phyloP scores from a whole-genome alignment of 2,113 vertebrate species.

The Eira barbara region DNA sequence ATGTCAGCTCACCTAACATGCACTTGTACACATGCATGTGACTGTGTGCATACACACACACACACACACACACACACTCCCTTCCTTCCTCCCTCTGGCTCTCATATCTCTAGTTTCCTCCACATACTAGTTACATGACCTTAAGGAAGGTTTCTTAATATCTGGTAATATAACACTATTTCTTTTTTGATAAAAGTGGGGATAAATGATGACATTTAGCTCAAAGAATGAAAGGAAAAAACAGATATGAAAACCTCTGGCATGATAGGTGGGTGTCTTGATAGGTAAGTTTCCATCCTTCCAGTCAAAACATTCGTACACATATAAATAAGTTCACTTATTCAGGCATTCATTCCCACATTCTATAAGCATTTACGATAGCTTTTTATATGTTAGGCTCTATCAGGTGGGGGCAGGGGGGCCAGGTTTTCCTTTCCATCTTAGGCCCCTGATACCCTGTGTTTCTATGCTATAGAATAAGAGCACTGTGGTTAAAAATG shows the following conservation, averaged over 20 bases:
- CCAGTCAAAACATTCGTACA: not conserved
- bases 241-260: conserved; percentile 12
- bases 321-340: not conserved
- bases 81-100: not conserved
- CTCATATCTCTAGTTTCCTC: not conserved
- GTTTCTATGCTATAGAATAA: not conserved
- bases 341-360: conserved; percentile 12
- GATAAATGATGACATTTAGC: conserved; percentile 26
- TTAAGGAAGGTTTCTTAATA: conserved; percentile 37
- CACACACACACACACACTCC: not conserved
- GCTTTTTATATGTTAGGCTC: not conserved
- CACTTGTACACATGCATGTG: not conserved
- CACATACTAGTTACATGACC: not conserved
- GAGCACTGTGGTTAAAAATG: not conserved
- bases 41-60: no score
- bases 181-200: conserved; percentile 30
- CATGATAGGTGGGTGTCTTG: not conserved
- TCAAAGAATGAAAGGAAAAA: conserved; percentile 40
- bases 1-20: not conserved
- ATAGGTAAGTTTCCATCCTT: not conserved
- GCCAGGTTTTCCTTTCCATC: not conserved
- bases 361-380: conserved; percentile 13
- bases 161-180: not conserved
- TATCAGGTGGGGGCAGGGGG: not conserved
- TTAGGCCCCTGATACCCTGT: not conserved